Evolutionary conservation across 2,888 invertebrate species (phyloP).

Genomic region (Ptilodon capucinus): DNA sequence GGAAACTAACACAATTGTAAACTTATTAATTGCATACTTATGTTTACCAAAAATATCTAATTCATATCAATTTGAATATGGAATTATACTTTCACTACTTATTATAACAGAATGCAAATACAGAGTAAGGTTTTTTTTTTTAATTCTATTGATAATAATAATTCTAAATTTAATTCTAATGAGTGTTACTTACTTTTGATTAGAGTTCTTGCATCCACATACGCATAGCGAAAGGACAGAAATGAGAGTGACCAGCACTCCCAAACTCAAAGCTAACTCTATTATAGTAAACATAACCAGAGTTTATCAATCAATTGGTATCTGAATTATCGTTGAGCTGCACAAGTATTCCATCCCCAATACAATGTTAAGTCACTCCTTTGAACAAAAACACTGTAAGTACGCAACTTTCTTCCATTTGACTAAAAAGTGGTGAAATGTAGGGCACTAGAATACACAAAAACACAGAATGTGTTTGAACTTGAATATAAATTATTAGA

Average conservation of each 20-base stretch:
- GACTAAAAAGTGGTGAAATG: constrained; percentile 66
- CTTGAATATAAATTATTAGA: constrained; percentile 6
- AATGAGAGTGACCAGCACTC: constrained; percentile 71
- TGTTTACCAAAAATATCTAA: too few species aligned
- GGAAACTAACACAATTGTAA: not conserved
- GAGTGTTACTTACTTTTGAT: constrained; percentile 89
- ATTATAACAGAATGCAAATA: too few species aligned
- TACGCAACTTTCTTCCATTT: constrained; percentile 77
- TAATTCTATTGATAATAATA: too few species aligned
- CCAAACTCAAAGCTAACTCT: constrained; percentile 71
- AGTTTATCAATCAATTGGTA: constrained; percentile 52
- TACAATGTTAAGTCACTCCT: constrained; percentile 59
- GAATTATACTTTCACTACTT: too few species aligned
- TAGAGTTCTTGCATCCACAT: constrained; percentile 88
- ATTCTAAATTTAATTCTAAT: too few species aligned
- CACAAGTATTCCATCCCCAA: constrained; percentile 56
- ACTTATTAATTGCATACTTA: too few species aligned
- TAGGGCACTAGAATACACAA: constrained; percentile 59
- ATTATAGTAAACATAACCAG: constrained; percentile 73
- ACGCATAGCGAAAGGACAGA: constrained; percentile 85
- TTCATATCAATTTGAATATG: too few species aligned
- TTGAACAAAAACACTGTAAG: constrained; percentile 56
- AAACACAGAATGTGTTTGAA: constrained; percentile 33
- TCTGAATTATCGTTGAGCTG: constrained; percentile 26
- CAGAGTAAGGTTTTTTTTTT: too few species aligned